These are phyloP conservation scores for Phoebastria nigripes DNA, from an alignment of 2,797 vertebrate species.

Conservation along the genomic window DNA sequence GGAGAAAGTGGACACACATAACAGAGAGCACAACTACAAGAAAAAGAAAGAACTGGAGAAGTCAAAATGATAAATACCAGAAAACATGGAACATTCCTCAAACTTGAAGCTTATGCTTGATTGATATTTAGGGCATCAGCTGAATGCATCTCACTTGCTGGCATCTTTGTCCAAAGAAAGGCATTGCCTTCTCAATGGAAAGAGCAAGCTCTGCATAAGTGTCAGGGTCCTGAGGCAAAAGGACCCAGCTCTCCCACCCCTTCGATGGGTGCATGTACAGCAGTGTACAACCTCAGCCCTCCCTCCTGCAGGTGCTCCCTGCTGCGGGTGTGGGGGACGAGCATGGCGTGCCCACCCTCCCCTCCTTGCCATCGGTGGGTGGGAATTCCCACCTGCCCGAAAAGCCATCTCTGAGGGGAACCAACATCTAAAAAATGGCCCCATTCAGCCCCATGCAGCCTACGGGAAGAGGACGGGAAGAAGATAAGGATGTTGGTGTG, in stretches of 20 bases:
- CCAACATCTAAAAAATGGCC: background rate
- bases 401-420: background rate
- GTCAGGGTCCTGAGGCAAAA: background rate
- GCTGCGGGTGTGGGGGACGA: background rate
- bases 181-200: background rate
- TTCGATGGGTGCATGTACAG: fast-evolving
- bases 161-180: background rate
- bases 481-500: background rate
- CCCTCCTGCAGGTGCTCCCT: fast-evolving
- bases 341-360: fast-evolving
- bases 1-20: background rate
- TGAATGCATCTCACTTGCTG: background rate
- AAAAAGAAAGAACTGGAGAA: background rate
- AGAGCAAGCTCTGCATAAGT: fast-evolving
- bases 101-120: background rate
- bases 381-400: fast-evolving
- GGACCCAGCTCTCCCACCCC: background rate
- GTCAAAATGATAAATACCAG: background rate
- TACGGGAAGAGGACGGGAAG: background rate
- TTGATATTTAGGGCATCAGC: background rate
- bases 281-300: background rate
- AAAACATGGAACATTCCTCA: background rate
- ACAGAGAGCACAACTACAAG: background rate
- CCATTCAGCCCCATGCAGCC: background rate
- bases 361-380: fast-evolving